Conservation (phyloP, 2,888 invertebrate genomes). For the Pterostichus niger region DNA sequence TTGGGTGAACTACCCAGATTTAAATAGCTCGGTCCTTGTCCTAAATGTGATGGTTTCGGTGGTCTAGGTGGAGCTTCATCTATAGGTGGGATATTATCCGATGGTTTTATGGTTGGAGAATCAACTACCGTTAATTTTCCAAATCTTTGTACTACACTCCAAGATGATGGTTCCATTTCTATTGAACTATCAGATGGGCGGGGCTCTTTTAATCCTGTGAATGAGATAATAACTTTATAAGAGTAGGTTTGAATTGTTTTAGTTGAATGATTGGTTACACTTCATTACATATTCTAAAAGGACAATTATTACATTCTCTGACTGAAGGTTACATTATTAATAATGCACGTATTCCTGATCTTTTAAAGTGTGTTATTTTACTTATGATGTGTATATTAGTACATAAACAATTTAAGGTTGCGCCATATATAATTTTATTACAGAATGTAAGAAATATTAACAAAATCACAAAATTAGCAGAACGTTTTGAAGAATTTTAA, state of each 20-base stretch:
- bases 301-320: not conserved
- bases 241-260: not conserved
- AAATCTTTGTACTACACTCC: constrained; percentile 80
- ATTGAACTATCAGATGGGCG: constrained; percentile 80
- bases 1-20: constrained; percentile 73
- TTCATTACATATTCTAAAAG: constrained; percentile 16
- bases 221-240: constrained; percentile 1
- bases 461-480: too few relatives aligned
- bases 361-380: too few relatives aligned
- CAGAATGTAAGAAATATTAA: too few relatives aligned
- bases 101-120: constrained; percentile 57
- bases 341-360: too few relatives aligned
- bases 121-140: constrained; percentile 70
- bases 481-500: too few relatives aligned
- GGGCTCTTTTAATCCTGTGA: constrained; percentile 72
- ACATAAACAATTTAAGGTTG: too few relatives aligned
- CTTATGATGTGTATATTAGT: too few relatives aligned
- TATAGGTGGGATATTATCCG: constrained; percentile 73
- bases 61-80: constrained; percentile 84
- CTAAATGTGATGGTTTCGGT: constrained; percentile 85
- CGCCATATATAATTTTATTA: too few relatives aligned
- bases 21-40: constrained; percentile 77
- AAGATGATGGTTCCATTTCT: constrained; percentile 78
- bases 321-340: too few relatives aligned
- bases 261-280: not conserved